A percentile compares a stretch with the other conserved stretches of the same genome.
Evolutionary conservation across 2,888 invertebrate genomes (phyloP).

Genomic region (Tetragonisca angustula): DNA sequence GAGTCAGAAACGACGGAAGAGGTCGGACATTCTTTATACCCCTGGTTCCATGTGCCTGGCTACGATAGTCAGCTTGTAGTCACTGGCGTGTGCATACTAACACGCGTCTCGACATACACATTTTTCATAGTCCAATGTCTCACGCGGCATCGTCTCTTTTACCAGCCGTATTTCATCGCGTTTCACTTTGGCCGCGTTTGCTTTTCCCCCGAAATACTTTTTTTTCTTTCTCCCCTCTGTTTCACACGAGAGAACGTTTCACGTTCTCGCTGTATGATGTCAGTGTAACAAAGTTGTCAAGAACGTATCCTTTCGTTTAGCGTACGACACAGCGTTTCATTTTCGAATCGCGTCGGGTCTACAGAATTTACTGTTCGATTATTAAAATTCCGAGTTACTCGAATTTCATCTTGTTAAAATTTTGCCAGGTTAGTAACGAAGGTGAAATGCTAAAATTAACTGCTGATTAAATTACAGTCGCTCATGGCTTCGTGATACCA

Average conservation of each 20-base stretch:
- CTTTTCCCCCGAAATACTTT: neutral
- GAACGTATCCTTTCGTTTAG: neutral
- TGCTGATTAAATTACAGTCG: too few species aligned
- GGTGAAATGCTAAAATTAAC: too few species aligned
- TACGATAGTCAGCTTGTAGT: neutral
- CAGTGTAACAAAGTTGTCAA: neutral
- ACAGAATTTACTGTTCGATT: too few species aligned
- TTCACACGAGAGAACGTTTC: neutral
- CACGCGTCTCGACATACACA: neutral
- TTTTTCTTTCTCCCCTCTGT: neutral
- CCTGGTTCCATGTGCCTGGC: constrained; percentile 8
- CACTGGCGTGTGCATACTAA: neutral
- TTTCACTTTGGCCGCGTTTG: neutral
- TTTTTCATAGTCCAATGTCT: constrained; percentile 20
- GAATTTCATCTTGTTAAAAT: too few species aligned
- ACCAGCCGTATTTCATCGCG: neutral
- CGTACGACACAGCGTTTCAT: neutral
- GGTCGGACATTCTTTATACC: constrained; percentile 46
- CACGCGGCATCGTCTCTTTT: neutral
- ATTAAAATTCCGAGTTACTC: too few species aligned
- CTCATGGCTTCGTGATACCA: too few species aligned
- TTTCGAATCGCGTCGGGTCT: too few species aligned
- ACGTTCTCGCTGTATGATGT: neutral
- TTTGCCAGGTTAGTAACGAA: too few species aligned
- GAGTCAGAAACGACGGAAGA: constrained; percentile 61